Evolutionary conservation across 2,797 vertebrate genomes (phyloP), one percentile per base, ranked within the genome.

Genomic region (Argya squamiceps): DNA sequence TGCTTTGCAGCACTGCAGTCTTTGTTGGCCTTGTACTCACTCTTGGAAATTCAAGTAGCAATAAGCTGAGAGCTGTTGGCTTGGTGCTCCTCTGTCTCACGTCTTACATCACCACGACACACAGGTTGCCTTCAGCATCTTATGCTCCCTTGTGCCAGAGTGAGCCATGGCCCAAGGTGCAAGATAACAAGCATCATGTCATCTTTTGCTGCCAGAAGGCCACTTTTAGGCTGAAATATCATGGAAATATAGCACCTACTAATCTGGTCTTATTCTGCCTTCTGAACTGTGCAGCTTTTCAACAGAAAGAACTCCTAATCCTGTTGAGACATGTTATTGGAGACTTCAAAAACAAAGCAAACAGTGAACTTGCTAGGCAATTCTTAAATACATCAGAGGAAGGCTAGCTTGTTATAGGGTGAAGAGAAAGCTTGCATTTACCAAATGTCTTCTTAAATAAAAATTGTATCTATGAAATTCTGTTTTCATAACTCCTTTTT

Each of bases 261-360:
- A 55, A 52, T 73, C 60, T 14, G 21, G 32, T 36, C 29, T 78
- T 24, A 30, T 64, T 58, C 53, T 82, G 68, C 43, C 63, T 63
- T 73, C 65, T 75, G 50, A 93, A 55, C 59, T 12, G 32, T 21
- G n/a, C 29, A 62, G 46, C 12, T 83, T 71, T 64, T 77, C 46
- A 69, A 43, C 12, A 75, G 50, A 39, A 65, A 65, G 43, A 17
- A 8, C 22, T 81, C 24, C 49, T 53, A 75, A 83, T 34, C 52
- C 32, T 71, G 53, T 36, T 52, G 29, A 88, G 49, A 74, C 29
- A 26, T 0, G 14, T 20, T 34, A 46, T 27, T 60, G 44, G n/a
- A 95, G 46, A 75, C 71, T 89, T 74, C 49, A 88, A 64, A 89
- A 95, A 83, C 22, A 20, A 81, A 60, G 68, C 20, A 69, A 84